phyloP scores from a whole-genome alignment of 2,888 invertebrate species.

The Ashinkailepas kermadecensis region DNA sequence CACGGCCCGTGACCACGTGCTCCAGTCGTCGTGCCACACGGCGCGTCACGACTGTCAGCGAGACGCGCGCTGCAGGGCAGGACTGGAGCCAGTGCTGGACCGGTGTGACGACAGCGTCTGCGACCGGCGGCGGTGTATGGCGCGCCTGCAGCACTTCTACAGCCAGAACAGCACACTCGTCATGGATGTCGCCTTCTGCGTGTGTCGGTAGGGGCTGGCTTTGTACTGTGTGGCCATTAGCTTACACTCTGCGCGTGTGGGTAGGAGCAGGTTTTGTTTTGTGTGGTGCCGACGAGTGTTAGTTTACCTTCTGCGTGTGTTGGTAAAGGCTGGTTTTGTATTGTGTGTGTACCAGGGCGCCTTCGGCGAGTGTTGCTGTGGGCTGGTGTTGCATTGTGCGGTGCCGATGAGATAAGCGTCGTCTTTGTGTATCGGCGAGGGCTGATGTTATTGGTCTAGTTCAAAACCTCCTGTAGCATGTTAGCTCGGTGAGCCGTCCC shows the following conservation, averaged over 20 bases:
- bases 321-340: no score
- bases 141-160: slow-evolving; percentile 75
- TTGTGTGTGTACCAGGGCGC: no score
- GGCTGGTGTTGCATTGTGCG: no score
- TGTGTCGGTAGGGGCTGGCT: slow-evolving; percentile 67
- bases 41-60: slow-evolving; percentile 70
- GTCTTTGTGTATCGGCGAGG: no score
- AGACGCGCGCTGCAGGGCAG: slow-evolving; percentile 57
- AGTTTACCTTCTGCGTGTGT: no score
- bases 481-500: no score
- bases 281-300: no score
- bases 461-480: no score
- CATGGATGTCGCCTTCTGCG: slow-evolving; percentile 82
- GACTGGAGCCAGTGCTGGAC: slow-evolving; percentile 74
- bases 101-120: slow-evolving; percentile 70
- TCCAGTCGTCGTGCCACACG: slow-evolving; percentile 78
- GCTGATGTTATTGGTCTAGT: no score
- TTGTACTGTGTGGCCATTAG: not conserved
- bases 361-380: no score
- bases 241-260: not conserved
- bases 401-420: no score
- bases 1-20: not conserved
- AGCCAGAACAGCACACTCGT: slow-evolving; percentile 25
- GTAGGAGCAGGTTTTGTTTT: no score
- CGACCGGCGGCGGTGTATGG: slow-evolving; percentile 78